Evolutionary conservation across 2,797 vertebrate genomes (phyloP).

Genomic region (Sparus aurata): DNA sequence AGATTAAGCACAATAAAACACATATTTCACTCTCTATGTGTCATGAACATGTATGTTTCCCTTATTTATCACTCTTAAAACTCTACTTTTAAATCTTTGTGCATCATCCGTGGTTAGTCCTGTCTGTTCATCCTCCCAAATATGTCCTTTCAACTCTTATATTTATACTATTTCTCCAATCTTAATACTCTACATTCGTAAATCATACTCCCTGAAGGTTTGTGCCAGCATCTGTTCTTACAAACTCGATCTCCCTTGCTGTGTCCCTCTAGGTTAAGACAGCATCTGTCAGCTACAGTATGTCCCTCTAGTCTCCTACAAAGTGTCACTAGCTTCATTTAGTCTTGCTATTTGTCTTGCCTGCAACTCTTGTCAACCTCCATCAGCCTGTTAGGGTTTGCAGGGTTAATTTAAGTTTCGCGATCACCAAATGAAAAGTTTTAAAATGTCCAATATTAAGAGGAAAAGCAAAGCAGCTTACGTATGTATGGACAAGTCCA

Average conservation of each 20-base stretch:
- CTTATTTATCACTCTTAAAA: constrained; percentile 20
- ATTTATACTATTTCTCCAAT: constrained; percentile 33
- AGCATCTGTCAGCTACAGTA: constrained; percentile 67
- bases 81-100: background rate
- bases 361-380: constrained; percentile 14
- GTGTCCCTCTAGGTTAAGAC: constrained; percentile 67
- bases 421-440: background rate
- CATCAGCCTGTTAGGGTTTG: background rate
- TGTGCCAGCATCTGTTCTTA: constrained; percentile 67
- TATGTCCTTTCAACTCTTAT: constrained; percentile 21
- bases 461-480: background rate
- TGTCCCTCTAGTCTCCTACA: constrained; percentile 55
- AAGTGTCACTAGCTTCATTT: constrained; percentile 55
- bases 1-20: constrained; percentile 20
- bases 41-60: constrained; percentile 4
- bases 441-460: background rate
- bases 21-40: background rate
- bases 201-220: constrained; percentile 62
- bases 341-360: constrained; percentile 54
- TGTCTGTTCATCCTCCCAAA: constrained; percentile 27
- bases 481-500: background rate
- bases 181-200: constrained; percentile 44
- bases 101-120: constrained; percentile 9
- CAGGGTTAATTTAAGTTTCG: constrained; percentile 19
- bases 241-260: constrained; percentile 57